Evolutionary conservation across 2,888 invertebrate species (phyloP).

Genomic region (Microdon myrmicae): DNA sequence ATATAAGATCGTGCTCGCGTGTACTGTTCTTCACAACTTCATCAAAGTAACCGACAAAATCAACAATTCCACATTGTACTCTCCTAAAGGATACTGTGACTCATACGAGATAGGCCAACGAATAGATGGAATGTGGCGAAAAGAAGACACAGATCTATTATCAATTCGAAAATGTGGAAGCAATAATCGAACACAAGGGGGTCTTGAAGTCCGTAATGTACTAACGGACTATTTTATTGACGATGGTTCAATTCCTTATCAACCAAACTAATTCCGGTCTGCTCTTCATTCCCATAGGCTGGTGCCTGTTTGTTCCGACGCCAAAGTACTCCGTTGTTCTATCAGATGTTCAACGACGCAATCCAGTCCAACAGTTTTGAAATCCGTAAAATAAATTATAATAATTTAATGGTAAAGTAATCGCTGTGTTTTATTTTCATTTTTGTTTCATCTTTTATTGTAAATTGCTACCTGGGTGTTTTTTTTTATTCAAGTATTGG

Average conservation of each 20-base stretch:
- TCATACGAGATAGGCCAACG: not conserved
- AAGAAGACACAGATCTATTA: not conserved
- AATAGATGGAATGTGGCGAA: conserved; percentile 5
- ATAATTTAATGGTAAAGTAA: too few species aligned
- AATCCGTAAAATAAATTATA: too few species aligned
- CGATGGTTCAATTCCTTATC: conserved; percentile 1
- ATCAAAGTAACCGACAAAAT: not conserved
- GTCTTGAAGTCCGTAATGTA: not conserved
- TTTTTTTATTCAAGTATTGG: too few species aligned
- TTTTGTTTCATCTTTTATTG: too few species aligned
- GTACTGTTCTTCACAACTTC: not conserved
- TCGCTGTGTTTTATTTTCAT: too few species aligned
- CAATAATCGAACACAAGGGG: not conserved
- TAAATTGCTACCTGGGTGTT: too few species aligned
- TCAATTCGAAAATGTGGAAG: conserved; percentile 1
- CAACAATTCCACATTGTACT: not conserved
- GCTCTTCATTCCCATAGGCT: too few species aligned
- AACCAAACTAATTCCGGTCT: not conserved
- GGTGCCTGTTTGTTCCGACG: too few species aligned
- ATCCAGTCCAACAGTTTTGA: too few species aligned
- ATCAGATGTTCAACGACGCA: too few species aligned
- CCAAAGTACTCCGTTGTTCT: too few species aligned
- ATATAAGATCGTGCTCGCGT: not conserved
- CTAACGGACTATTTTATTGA: conserved; percentile 1
- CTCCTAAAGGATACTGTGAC: conserved; percentile 1